Conservation (phyloP, 1,140 invertebrate genomes). For the Cherax destructor region DNA sequence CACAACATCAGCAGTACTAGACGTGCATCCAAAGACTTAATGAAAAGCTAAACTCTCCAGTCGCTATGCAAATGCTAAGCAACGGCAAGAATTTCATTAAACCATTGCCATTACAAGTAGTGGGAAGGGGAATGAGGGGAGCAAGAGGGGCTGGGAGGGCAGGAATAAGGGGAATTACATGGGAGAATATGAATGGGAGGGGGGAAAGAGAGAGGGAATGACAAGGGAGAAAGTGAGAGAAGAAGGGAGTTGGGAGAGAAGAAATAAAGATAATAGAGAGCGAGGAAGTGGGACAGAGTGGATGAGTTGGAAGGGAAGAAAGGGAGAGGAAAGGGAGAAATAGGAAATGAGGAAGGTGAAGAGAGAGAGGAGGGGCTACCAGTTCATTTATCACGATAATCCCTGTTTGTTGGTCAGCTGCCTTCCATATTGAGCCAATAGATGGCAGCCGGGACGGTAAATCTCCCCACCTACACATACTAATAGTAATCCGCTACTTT, state of each 20-base stretch:
- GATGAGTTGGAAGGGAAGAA: neutral
- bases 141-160: no score
- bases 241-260: neutral
- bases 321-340: neutral
- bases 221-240: neutral
- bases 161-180: neutral
- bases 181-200: neutral
- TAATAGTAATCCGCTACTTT: neutral
- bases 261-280: neutral
- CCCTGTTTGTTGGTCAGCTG: slow-evolving; percentile 1
- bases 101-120: neutral
- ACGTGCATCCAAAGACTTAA: slow-evolving; percentile 26
- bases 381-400: slow-evolving; percentile 1
- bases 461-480: neutral
- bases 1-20: neutral
- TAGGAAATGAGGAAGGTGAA: no score
- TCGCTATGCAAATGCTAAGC: slow-evolving; percentile 26
- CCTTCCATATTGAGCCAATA: neutral
- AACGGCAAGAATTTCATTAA: slow-evolving; percentile 38
- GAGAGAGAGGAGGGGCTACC: neutral
- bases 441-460: neutral
- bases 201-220: neutral
- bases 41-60: slow-evolving; percentile 10
- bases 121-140: no score
- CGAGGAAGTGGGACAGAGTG: neutral